Evolutionary conservation across 2,113 vertebrate species (phyloP).

Genomic region (Pseudopodoces humilis): DNA sequence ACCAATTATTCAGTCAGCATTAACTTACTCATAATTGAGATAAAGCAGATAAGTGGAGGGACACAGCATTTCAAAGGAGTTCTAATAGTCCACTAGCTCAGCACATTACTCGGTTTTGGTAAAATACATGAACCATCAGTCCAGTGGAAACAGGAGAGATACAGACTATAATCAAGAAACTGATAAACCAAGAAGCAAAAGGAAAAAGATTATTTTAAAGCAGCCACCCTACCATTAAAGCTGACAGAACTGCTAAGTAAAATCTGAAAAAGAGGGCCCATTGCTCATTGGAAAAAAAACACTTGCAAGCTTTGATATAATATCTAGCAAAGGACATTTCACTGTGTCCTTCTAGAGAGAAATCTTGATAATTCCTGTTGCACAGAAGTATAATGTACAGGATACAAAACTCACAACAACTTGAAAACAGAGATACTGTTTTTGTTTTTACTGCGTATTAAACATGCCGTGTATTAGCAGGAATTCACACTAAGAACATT

Average conservation of each 20-base stretch:
- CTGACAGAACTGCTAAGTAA: background rate
- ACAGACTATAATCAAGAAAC: background rate
- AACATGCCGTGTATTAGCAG: background rate
- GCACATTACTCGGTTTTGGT: background rate
- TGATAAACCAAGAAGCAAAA: background rate
- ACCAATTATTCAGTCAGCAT: background rate
- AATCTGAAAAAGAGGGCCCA: background rate
- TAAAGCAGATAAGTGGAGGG: background rate
- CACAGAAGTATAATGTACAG: background rate
- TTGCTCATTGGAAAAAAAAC: background rate
- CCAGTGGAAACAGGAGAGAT: background rate
- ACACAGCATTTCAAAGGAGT: background rate
- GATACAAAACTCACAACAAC: background rate
- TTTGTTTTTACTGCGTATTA: background rate
- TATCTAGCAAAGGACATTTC: background rate
- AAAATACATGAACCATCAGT: background rate
- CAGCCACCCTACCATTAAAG: background rate
- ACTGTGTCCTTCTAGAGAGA: background rate
- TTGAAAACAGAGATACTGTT: background rate
- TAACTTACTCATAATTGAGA: background rate
- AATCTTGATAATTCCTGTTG: background rate
- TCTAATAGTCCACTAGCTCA: background rate
- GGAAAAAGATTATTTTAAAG: background rate
- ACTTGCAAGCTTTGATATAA: background rate
- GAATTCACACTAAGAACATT: background rate